Evolutionary conservation across 2,797 vertebrate genomes (phyloP).

Genomic region (Pangasius sanitwongsei): DNA sequence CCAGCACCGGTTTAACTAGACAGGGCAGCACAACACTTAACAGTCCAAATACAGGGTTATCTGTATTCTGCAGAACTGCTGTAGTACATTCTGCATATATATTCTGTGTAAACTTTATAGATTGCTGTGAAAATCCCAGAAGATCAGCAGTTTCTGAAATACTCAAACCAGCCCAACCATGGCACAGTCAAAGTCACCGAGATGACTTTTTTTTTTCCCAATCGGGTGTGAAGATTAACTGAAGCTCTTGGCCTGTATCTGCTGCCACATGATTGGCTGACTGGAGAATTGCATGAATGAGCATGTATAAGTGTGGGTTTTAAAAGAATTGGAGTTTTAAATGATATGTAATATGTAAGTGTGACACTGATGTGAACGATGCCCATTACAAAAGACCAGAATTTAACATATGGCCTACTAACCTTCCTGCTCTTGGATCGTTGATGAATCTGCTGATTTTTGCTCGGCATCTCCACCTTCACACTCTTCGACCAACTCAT

Average conservation of each 20-base stretch:
- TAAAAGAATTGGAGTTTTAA: too few species aligned
- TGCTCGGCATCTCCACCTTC: slow-evolving; percentile 15
- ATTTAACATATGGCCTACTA: slow-evolving; percentile 2
- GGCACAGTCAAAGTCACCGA: neutral
- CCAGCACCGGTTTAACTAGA: neutral
- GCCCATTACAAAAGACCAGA: neutral
- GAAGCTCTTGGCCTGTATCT: neutral
- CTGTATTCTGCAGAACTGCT: neutral
- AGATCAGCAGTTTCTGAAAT: too few species aligned
- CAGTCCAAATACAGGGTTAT: neutral
- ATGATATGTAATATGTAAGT: neutral
- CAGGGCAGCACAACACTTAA: neutral
- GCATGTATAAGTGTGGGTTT: neutral
- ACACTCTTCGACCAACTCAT: slow-evolving; percentile 11
- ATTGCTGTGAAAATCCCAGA: too few species aligned
- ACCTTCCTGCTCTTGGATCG: slow-evolving; percentile 47
- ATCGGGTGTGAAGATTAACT: neutral
- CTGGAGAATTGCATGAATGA: neutral
- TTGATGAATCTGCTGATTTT: slow-evolving; percentile 29
- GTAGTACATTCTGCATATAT: too few species aligned
- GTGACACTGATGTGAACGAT: neutral
- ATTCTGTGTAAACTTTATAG: neutral
- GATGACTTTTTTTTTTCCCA: neutral
- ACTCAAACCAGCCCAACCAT: too few species aligned
- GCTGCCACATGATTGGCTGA: neutral